phyloP scores from a whole-genome alignment of 1,140 invertebrate species.

The Procambarus clarkii region DNA sequence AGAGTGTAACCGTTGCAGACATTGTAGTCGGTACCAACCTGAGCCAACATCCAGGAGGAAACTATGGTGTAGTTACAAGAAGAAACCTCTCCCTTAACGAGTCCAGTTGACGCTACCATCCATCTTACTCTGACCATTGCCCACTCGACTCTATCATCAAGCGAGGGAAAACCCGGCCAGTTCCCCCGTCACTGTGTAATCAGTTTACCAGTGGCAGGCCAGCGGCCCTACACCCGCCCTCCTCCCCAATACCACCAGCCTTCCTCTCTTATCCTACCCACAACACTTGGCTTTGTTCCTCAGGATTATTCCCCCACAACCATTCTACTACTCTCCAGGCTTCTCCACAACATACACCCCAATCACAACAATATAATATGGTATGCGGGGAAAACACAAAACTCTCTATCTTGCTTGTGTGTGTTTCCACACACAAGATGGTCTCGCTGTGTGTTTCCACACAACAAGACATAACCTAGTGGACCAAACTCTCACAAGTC shows the following conservation, averaged over 20 bases:
- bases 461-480: no score
- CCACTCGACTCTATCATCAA: conserved; percentile 49
- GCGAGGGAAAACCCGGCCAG: conserved; percentile 31
- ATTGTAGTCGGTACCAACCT: neutral
- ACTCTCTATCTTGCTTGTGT: no score
- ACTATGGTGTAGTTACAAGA: conserved; percentile 12
- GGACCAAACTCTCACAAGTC: no score
- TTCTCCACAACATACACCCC: no score
- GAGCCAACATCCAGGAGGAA: neutral
- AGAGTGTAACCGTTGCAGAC: no score
- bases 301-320: no score
- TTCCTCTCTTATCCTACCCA: neutral
- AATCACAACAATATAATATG: no score
- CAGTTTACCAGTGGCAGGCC: conserved; percentile 48
- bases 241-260: neutral
- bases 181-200: conserved; percentile 43
- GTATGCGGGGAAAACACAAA: no score
- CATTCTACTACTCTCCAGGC: no score
- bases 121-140: conserved; percentile 38
- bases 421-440: no score
- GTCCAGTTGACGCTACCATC: conserved; percentile 26
- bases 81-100: conserved; percentile 36
- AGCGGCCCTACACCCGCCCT: neutral
- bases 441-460: no score
- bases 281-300: no score